Conservation (phyloP, 2,113 vertebrate genomes). For the Laterallus jamaicensis region DNA sequence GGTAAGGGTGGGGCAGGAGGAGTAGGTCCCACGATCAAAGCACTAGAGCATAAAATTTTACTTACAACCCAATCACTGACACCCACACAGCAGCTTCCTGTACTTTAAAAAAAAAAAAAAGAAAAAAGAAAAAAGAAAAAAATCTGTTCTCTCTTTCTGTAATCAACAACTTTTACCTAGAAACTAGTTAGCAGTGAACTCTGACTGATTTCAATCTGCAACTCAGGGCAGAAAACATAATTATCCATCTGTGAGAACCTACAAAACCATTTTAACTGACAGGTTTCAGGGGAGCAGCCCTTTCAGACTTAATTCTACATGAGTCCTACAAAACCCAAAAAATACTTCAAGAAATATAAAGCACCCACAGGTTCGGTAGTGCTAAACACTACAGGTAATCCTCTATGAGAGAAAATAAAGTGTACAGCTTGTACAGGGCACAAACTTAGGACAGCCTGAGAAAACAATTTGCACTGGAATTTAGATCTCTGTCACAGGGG, state of each 20-base stretch:
- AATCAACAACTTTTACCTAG: conserved; percentile 87
- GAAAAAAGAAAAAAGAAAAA: background rate
- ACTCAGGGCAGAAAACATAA: conserved; percentile 65
- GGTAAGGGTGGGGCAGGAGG: conserved; percentile 84
- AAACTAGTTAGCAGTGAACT: conserved; percentile 70
- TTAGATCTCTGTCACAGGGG: background rate
- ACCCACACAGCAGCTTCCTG: conserved; percentile 82
- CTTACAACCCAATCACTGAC: conserved; percentile 81
- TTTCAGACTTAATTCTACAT: background rate
- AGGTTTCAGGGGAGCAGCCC: conserved; percentile 57
- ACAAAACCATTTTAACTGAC: conserved; percentile 51
- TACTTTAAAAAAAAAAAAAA: conserved; percentile 66
- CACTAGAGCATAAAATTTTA: conserved; percentile 67
- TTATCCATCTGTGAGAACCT: conserved; percentile 70
- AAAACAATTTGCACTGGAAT: background rate
- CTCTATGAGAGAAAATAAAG: background rate
- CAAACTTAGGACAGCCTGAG: background rate
- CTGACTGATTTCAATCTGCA: conserved; percentile 72
- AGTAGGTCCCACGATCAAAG: conserved; percentile 77
- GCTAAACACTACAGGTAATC: background rate
- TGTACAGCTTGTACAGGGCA: no score
- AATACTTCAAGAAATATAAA: background rate
- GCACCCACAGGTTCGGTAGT: background rate
- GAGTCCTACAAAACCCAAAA: background rate
- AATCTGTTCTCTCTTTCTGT: conserved; percentile 82